Evolutionary conservation across 2,888 invertebrate genomes (phyloP).

Genomic region (Linnaemya tessellans): DNA sequence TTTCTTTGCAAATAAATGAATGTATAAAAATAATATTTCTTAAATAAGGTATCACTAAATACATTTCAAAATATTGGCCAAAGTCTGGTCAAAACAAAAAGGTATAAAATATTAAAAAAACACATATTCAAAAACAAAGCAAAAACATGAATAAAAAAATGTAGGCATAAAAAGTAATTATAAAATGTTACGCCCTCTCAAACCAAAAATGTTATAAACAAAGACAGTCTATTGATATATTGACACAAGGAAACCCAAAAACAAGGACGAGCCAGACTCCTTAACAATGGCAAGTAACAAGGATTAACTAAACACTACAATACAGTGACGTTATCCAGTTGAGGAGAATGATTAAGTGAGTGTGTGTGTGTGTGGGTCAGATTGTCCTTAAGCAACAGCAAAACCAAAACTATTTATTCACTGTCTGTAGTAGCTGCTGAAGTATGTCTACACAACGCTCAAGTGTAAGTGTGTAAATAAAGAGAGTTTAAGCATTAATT

Average conservation of each 20-base stretch:
- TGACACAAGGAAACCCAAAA: constrained; percentile 12
- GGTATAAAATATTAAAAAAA: constrained; percentile 9
- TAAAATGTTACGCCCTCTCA: constrained; percentile 49
- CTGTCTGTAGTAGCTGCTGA: constrained; percentile 40
- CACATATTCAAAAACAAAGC: not conserved
- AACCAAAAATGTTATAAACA: constrained; percentile 48
- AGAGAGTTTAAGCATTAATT: not conserved
- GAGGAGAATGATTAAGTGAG: not conserved
- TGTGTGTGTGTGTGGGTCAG: not conserved
- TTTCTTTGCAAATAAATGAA: too few species aligned
- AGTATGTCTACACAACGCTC: constrained; percentile 38
- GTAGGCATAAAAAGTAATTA: constrained; percentile 54
- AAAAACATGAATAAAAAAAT: not conserved
- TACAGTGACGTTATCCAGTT: constrained; percentile 40
- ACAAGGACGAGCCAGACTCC: not conserved
- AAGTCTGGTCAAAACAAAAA: constrained; percentile 42
- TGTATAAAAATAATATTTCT: not conserved
- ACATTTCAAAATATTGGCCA: constrained; percentile 55
- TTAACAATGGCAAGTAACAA: constrained; percentile 15
- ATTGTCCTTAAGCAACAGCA: constrained; percentile 27
- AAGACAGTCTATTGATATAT: constrained; percentile 22
- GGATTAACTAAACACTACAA: constrained; percentile 27
- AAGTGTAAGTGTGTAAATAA: constrained; percentile 23
- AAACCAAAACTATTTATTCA: constrained; percentile 38
- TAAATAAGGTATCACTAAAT: too few species aligned